Conservation (phyloP, 2,888 invertebrate genomes). For the Cerastis leucographa region DNA sequence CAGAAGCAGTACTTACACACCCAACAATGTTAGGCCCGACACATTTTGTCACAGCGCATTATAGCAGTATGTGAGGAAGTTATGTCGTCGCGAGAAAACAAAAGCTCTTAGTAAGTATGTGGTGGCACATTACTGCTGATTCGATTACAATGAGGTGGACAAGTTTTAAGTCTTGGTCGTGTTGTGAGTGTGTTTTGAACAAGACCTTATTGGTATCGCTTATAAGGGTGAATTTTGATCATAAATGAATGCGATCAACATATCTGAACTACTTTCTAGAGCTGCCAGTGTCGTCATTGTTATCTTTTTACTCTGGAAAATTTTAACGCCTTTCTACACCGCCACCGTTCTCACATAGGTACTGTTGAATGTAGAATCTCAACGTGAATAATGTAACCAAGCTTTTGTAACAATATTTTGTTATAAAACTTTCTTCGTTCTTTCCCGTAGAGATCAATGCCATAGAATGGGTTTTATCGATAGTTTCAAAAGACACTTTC, state of each 20-base stretch:
- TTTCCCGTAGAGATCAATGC: too few relatives aligned
- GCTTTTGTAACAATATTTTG: too few relatives aligned
- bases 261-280: neutral
- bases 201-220: neutral
- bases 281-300: neutral
- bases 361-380: too few relatives aligned
- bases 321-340: neutral
- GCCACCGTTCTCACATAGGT: too few relatives aligned
- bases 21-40: neutral
- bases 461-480: neutral
- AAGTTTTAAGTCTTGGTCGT: slow-evolving; percentile 16
- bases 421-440: too few relatives aligned
- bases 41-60: slow-evolving; percentile 29
- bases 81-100: slow-evolving; percentile 29
- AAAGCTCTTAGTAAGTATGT: slow-evolving; percentile 36
- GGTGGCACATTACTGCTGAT: slow-evolving; percentile 28
- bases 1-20: neutral
- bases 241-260: neutral
- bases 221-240: neutral
- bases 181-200: neutral
- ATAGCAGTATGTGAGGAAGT: neutral
- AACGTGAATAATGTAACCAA: neutral
- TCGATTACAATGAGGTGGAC: slow-evolving; percentile 32
- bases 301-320: neutral
- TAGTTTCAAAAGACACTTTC: neutral